Base-by-base conservation (phyloP, 2,113 vertebrate species). In the Takifugu flavidus region DNA sequence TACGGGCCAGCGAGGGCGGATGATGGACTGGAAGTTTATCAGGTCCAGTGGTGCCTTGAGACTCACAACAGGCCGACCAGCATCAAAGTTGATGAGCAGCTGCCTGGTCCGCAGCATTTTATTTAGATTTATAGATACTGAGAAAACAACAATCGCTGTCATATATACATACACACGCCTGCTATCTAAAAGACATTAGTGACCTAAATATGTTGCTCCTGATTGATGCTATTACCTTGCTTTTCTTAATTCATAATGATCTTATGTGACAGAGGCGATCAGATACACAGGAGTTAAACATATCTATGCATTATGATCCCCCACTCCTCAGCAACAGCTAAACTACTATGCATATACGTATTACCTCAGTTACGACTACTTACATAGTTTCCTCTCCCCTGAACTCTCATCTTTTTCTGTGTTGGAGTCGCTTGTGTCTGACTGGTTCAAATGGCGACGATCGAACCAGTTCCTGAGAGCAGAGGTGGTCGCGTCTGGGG, bases 1-100 rank as follows among this genome's bases (percentile, higher is more conserved):
- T 3, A 89, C 13, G 1, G 95, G 95, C 94, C 95, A 98, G 13
- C 87, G 87, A 1, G 86, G 82, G 1, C 73, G 70, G n/a, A 28
- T 67, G 0, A n/a, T 31, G 0, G 82, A 82, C 13, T 88, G 80
- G 26, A 91, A 60, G 50, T 82, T 75, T 1, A 93, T 91, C 51
- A 94, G 88, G 53, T 90, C 87, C 58, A 55, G 73, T 0, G 92
- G 92, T 49, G 93, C 89, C 44, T 82, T 85, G 14, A 95, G 89
- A 5, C 86, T 89, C 2, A 79, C 85, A 45, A 85, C 45, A 2
- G 72, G 53, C 14, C 78, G 72, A 0, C 80, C 85, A 5, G 84
- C 87, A 0, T 87, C 62, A 11, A 76, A 82, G 75, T 87, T 75
- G 0, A 74, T 64, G 0, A 91, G 67, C 51, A 95, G 85, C 83